Base-by-base conservation (phyloP, 2,888 invertebrate genomes). In the Orgyia antiqua region DNA sequence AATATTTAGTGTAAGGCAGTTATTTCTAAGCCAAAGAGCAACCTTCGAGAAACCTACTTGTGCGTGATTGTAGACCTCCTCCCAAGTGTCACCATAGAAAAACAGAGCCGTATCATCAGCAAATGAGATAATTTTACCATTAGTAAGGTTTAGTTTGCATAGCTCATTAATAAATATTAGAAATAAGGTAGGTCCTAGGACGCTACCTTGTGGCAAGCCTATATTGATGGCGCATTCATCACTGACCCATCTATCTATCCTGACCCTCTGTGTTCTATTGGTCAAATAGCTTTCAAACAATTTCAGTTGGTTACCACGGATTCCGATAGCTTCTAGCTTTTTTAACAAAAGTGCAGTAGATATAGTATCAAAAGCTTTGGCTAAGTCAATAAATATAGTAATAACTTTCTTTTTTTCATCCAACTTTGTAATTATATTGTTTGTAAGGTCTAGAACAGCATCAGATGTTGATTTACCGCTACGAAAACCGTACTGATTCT, bases 401-500 rank as follows among this genome's bases (percentile, higher is more conserved):
- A 21, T 21, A 10, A 19, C 4, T 19, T 10, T 21, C 3, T 21
- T 21, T 21, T 21, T 21, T 6, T 21, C 10, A 10, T 21, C 21
- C 2, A 21, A 8, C 10, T 21, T 4, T 2, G 3, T 21, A 3
- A 3, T 10, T 10, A 21, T 10, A 10, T 3, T 8, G 6, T 21
- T 21, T 3, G 19, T 19, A 19, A 19, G 19, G 4, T 19, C 6
- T 4, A 6, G n/a, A 19, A 19, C 17, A 4, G 27, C 26, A 27
- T 30, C 30, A 24, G 27, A 13, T 29, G 28, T 24, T 19, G 27
- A 28, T 29, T 27, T 38, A 9, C 7, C 24, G 24, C 27, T 29
- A 15, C 30, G 26, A 29, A 37, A 30, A 27, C 28, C 33, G 17
- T 29, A 31, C 24, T 30, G 30, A 26, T 24, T 10, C 23, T 19